These are phyloP conservation scores for Paralinhomoeus sp. DNA, from an alignment of 2,888 invertebrate species.

Conservation along the genomic window DNA sequence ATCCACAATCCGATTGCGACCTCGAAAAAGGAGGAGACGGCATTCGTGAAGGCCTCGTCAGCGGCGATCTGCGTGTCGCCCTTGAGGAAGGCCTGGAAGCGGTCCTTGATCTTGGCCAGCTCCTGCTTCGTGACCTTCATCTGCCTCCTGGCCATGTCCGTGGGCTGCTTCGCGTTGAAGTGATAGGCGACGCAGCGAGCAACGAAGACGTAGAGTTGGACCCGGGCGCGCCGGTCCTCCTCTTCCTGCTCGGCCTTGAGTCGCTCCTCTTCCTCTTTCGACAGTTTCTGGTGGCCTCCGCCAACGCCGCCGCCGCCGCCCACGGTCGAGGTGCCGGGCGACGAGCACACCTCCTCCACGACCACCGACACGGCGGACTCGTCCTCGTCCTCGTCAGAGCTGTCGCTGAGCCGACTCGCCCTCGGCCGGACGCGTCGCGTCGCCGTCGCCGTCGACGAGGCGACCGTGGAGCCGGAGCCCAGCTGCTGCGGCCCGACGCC, in stretches of 20 bases:
- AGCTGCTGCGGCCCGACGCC: too few relatives aligned
- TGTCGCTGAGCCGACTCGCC: too few relatives aligned
- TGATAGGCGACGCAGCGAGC: slow-evolving; percentile 83
- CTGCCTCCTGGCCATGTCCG: slow-evolving; percentile 79
- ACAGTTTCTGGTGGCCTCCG: too few relatives aligned
- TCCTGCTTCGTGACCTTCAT: slow-evolving; percentile 74
- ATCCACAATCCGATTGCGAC: neutral
- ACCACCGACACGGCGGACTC: too few relatives aligned
- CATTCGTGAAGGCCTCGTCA: slow-evolving; percentile 94
- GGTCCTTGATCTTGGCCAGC: slow-evolving; percentile 67
- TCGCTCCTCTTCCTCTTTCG: too few relatives aligned
- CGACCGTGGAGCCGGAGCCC: too few relatives aligned
- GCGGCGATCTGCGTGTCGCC: slow-evolving; percentile 95
- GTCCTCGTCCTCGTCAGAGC: too few relatives aligned
- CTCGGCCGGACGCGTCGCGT: too few relatives aligned
- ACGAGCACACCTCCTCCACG: too few relatives aligned
- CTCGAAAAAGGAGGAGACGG: slow-evolving; percentile 70
- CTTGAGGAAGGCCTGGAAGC: slow-evolving; percentile 83
- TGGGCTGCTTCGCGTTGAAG: slow-evolving; percentile 91
- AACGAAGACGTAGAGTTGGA: slow-evolving; percentile 93
- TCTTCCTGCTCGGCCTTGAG: slow-evolving; percentile 61
- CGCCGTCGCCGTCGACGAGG: too few relatives aligned
- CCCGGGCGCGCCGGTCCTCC: slow-evolving; percentile 72
- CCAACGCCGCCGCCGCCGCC: too few relatives aligned
- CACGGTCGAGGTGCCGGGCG: too few relatives aligned